Evolutionary conservation across 2,888 invertebrate genomes (phyloP).

Genomic region (Notodonta ziczac): DNA sequence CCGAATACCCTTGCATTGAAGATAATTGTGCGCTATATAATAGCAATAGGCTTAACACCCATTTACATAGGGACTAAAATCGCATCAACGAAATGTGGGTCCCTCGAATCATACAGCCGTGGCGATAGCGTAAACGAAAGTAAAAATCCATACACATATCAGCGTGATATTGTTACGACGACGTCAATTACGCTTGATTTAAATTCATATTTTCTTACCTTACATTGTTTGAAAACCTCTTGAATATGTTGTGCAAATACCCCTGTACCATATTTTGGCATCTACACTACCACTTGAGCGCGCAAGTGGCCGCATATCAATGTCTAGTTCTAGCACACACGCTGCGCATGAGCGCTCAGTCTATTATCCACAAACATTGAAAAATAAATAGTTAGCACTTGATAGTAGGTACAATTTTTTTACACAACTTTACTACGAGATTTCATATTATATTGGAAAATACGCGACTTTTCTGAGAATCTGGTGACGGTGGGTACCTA

Average conservation of each 20-base stretch:
- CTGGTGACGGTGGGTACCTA: too few species aligned
- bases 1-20: too few species aligned
- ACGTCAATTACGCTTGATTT: not conserved
- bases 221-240: slow-evolving; percentile 54
- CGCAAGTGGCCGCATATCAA: slow-evolving; percentile 29
- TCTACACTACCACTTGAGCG: slow-evolving; percentile 25
- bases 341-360: slow-evolving; percentile 33
- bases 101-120: too few species aligned
- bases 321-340: slow-evolving; percentile 28
- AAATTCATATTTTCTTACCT: slow-evolving; percentile 47
- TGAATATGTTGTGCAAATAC: slow-evolving; percentile 43
- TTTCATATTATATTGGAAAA: not conserved
- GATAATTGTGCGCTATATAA: too few species aligned
- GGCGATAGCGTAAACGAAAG: too few species aligned
- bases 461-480: too few species aligned
- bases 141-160: too few species aligned
- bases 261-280: slow-evolving; percentile 34
- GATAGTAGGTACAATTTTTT: slow-evolving; percentile 30
- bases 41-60: too few species aligned
- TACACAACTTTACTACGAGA: slow-evolving; percentile 5
- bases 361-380: slow-evolving; percentile 49
- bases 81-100: too few species aligned
- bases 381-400: slow-evolving; percentile 35
- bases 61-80: too few species aligned
- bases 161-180: too few species aligned